phyloP scores from a whole-genome alignment of 1,140 invertebrate genomes.

The Oncopeltus fasciatus region DNA sequence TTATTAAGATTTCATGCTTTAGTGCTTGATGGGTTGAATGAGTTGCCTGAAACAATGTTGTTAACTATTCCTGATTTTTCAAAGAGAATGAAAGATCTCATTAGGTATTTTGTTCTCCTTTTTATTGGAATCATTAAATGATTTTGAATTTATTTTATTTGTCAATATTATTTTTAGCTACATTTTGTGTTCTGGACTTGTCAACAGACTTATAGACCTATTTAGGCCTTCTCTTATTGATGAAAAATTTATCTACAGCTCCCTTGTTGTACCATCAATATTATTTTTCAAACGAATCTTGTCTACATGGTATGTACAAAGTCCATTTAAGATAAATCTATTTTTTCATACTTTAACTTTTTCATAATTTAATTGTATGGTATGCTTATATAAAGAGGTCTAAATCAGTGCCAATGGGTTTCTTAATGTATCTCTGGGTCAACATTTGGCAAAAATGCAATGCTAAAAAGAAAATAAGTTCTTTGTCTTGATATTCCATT shows the following conservation, averaged over 20 bases:
- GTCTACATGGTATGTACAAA: neutral
- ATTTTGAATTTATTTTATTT: too few relatives aligned
- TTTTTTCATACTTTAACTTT: neutral
- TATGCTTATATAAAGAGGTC: neutral
- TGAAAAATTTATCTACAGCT: neutral
- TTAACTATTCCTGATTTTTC: neutral
- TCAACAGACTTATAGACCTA: neutral
- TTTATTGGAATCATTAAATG: too few relatives aligned
- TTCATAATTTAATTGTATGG: neutral
- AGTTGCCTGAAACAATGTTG: conserved; percentile 25
- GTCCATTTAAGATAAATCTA: neutral
- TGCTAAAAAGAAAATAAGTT: too few relatives aligned
- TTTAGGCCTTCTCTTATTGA: neutral
- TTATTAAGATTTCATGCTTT: neutral
- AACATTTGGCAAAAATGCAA: too few relatives aligned
- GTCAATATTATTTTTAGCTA: neutral
- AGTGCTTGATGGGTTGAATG: neutral
- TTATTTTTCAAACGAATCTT: neutral
- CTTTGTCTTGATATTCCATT: too few relatives aligned
- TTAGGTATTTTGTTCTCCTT: neutral
- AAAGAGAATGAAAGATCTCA: neutral
- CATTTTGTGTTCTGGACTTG: neutral
- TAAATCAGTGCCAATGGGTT: too few relatives aligned
- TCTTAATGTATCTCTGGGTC: too few relatives aligned
- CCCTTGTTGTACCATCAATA: neutral